These are phyloP conservation scores for Saguinus imperator DNA, from an alignment of 2,113 vertebrate species.

Conservation along the genomic window DNA sequence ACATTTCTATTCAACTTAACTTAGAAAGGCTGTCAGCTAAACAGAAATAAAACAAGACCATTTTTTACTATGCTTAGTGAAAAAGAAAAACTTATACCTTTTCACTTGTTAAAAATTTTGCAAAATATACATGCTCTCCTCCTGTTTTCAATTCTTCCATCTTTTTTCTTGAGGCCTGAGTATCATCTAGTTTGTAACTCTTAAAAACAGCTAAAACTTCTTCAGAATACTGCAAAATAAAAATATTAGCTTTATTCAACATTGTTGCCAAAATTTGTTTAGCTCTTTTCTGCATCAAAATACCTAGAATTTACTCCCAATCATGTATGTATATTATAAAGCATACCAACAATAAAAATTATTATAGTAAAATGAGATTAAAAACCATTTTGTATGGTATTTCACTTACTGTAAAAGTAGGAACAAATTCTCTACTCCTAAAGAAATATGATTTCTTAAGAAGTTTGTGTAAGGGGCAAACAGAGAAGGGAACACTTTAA, in stretches of 20 bases:
- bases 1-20: constrained; percentile 14
- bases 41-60: not conserved
- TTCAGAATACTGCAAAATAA: constrained; percentile 91
- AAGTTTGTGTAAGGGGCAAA: constrained; percentile 8
- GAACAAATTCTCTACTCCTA: not conserved
- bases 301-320: constrained; percentile 36
- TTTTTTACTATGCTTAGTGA: constrained; percentile 3
- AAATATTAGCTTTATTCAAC: constrained; percentile 38
- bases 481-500: constrained; percentile 17
- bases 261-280: not conserved
- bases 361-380: not conserved
- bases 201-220: constrained; percentile 98
- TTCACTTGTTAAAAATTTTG: constrained; percentile 98
- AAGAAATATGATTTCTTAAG: constrained; percentile 33
- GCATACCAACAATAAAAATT: constrained; percentile 20
- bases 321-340: not conserved
- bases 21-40: not conserved
- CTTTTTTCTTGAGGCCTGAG: constrained; percentile 96
- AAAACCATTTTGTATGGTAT: not conserved
- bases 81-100: constrained; percentile 86
- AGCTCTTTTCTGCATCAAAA: constrained; percentile 50
- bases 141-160: constrained; percentile 94
- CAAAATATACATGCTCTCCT: constrained; percentile 97
- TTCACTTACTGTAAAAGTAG: constrained; percentile 27
- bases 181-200: constrained; percentile 98